phyloP scores from a whole-genome alignment of 2,888 invertebrate genomes.

The Nomada ferruginata region DNA sequence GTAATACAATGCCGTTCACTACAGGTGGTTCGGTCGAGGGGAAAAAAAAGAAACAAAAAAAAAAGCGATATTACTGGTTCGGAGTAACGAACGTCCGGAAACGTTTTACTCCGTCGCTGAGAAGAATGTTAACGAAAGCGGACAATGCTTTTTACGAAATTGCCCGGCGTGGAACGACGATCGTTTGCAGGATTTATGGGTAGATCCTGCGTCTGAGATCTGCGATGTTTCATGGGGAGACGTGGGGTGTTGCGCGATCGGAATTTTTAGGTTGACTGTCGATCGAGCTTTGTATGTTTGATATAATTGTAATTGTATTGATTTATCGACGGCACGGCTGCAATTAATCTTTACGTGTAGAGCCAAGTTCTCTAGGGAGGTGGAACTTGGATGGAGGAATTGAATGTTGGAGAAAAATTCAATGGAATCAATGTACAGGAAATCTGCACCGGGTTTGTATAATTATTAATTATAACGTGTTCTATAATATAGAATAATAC shows the following conservation, averaged over 20 bases:
- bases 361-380: no score
- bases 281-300: background rate
- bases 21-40: slow-evolving; percentile 22
- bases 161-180: slow-evolving; percentile 7
- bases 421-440: no score
- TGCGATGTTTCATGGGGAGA: background rate
- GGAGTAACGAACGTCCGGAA: slow-evolving; percentile 46
- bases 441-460: no score
- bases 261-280: background rate
- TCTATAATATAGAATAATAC: no score
- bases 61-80: slow-evolving; percentile 56
- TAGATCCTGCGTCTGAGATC: background rate
- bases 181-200: slow-evolving; percentile 34
- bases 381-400: no score
- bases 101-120: slow-evolving; percentile 23
- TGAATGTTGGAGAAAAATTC: no score
- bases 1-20: slow-evolving; percentile 47
- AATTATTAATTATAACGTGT: no score
- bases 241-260: background rate
- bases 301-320: background rate
- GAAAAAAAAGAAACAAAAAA: slow-evolving; percentile 10
- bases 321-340: no score
- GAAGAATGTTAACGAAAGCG: slow-evolving; percentile 57
- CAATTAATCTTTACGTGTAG: no score
- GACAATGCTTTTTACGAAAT: slow-evolving; percentile 49